Evolutionary conservation across 2,888 invertebrate genomes (phyloP), one percentile per base, ranked within the genome.

Genomic region (Euzophera pinguis): DNA sequence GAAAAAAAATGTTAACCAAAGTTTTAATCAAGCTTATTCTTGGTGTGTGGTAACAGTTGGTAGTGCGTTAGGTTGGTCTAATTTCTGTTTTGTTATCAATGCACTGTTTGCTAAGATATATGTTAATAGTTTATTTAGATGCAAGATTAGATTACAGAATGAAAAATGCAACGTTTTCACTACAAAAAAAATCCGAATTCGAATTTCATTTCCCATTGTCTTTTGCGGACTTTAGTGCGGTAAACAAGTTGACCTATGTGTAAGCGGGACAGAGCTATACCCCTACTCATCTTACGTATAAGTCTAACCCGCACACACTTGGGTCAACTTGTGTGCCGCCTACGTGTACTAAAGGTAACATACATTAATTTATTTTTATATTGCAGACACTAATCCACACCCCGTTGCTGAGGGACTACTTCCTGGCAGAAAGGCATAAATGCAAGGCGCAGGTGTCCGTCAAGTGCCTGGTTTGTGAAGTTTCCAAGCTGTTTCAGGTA

Each of bases 401-500:
- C 3, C 98, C 99, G 1, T 88, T 99, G 37, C 89, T 99, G 52
- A 91, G 99, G 59, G 98, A 99, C 80, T 99, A 97, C 85, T 99
- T 99, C 81, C 92, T 99, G 64, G 95, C 97, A 38, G 98, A 99
- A 82, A 94, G 95, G 63, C 99, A 99, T 78, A 94, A 95, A 71
- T 99, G 98, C 85, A 93, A 93, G 69, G 87, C 91, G 6, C 92
- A 92, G 53, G 92, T 93, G 54, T 92, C 95, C 1, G 93, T 93
- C 38, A 94, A 94, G 74, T 99, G 99, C 87, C 92, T 99, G 53
- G 97, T 98, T 55, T 99, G 99, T 84, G 98, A 98, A 89, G 95
- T 99, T 64, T 95, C 96, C n/a, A 94, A 96, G 63, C 91, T 99
- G 37, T 99, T 98, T 90, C 99, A 99, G 92, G 97, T 96, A 92